These are phyloP conservation scores for Sepioteuthis lessoniana DNA, from an alignment of 2,888 invertebrate genomes.

Conservation along the genomic window DNA sequence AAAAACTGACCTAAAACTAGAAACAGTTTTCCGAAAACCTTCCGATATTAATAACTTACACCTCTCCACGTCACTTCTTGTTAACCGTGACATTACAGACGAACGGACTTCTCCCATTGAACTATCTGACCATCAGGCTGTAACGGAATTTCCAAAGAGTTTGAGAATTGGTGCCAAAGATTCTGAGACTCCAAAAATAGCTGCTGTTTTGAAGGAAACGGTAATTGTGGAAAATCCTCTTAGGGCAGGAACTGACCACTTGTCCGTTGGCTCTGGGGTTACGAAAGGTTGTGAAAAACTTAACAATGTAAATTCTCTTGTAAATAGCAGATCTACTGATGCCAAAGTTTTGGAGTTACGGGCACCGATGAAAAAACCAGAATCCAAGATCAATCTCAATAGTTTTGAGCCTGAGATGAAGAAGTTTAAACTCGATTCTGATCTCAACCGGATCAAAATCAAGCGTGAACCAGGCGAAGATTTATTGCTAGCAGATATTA, in stretches of 20 bases:
- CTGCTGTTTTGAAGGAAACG: slow-evolving; percentile 24
- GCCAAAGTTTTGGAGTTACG: not conserved
- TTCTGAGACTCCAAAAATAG: not conserved
- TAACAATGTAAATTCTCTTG: not conserved
- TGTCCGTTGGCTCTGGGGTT: not conserved
- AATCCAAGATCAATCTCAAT: not conserved
- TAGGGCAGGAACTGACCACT: not conserved
- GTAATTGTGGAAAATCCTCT: slow-evolving; percentile 42
- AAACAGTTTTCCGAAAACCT: not conserved
- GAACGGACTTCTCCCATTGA: not conserved
- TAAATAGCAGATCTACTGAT: not conserved
- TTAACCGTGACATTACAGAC: not conserved
- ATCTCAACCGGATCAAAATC: not conserved
- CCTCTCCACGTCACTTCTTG: not conserved
- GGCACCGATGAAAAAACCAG: not conserved
- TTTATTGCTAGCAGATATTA: slow-evolving; percentile 34
- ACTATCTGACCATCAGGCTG: not conserved
- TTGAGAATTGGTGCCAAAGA: not conserved
- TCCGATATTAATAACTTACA: not conserved
- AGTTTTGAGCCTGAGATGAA: not conserved
- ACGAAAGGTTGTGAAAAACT: slow-evolving; percentile 41
- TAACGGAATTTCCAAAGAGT: not conserved
- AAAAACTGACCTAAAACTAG: slow-evolving; percentile 23
- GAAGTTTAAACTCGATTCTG: not conserved
- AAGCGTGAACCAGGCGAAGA: not conserved